A percentile compares a stretch with the other conserved stretches of the same genome.
Evolutionary conservation across 2,888 invertebrate species (phyloP).

Genomic region (Caenorhabditis sp.): DNA sequence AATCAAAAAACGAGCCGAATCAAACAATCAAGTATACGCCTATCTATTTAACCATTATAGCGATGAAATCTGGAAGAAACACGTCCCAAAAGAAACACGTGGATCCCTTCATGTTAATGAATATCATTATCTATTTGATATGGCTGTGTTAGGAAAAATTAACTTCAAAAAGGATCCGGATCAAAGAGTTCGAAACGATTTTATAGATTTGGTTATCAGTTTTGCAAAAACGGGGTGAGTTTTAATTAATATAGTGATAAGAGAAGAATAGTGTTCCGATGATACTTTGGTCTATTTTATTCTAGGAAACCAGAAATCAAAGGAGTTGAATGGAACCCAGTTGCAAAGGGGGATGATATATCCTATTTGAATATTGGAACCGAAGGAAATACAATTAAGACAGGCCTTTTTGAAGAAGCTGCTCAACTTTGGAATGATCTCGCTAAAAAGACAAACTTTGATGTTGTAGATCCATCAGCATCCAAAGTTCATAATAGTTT

Average conservation of each 20-base stretch:
- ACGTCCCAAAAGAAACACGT: constrained; percentile 21
- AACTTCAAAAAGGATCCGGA: neutral
- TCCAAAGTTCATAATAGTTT: no score
- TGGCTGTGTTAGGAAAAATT: constrained; percentile 24
- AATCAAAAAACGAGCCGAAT: constrained; percentile 21
- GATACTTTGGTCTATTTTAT: neutral
- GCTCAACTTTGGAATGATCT: neutral
- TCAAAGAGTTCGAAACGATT: constrained; percentile 10
- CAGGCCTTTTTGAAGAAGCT: constrained; percentile 26
- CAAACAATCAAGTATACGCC: constrained; percentile 20
- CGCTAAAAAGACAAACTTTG: neutral
- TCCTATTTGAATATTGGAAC: constrained; percentile 25
- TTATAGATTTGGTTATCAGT: constrained; percentile 26
- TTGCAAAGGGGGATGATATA: constrained; percentile 23
- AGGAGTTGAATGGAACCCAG: constrained; percentile 27
- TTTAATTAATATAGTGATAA: neutral
- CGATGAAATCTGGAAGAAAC: constrained; percentile 25
- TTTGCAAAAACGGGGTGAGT: constrained; percentile 39
- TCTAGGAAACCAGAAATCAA: constrained; percentile 19
- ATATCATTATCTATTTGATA: constrained; percentile 46
- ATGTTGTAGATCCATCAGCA: neutral
- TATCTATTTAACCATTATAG: constrained; percentile 41
- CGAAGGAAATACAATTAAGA: constrained; percentile 10
- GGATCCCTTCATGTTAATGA: constrained; percentile 47
- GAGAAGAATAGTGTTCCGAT: no score